Evolutionary conservation across 2,113 vertebrate genomes (phyloP).

Genomic region (Thinocorus orbignyianus): DNA sequence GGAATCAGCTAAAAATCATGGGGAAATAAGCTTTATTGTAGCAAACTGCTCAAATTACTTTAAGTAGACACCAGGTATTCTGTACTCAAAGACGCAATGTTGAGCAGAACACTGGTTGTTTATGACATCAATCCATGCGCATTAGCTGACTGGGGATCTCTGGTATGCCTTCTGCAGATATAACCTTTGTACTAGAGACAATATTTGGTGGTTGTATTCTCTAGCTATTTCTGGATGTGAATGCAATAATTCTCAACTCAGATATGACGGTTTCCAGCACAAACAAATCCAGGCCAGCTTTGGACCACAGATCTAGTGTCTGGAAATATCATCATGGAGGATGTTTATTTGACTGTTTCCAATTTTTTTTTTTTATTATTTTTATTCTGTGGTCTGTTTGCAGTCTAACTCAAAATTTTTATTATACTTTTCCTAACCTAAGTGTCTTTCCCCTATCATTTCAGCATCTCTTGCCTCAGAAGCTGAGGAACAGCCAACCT

Average conservation of each 20-base stretch:
- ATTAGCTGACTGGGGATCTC: background rate
- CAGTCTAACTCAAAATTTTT: background rate
- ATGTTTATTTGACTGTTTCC: constrained; percentile 33
- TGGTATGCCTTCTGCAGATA: background rate
- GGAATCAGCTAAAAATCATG: background rate
- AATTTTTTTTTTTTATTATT: background rate
- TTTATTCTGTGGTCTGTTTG: constrained; percentile 24
- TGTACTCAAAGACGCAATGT: background rate
- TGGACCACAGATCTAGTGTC: background rate
- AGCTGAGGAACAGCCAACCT: background rate
- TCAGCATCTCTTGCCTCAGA: background rate
- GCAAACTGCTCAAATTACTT: background rate
- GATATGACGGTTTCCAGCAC: constrained; percentile 53
- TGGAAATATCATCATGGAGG: constrained; percentile 44
- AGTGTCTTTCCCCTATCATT: background rate
- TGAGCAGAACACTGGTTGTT: background rate
- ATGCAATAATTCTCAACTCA: constrained; percentile 12
- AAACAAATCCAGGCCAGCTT: constrained; percentile 46
- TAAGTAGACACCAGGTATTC: background rate
- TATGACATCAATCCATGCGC: background rate
- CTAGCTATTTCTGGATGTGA: constrained; percentile 45
- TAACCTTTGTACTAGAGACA: background rate
- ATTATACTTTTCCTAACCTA: background rate
- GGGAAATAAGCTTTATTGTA: background rate
- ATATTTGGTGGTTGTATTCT: background rate